Conservation (phyloP, 2,113 vertebrate species). For the Chionomys nivalis region DNA sequence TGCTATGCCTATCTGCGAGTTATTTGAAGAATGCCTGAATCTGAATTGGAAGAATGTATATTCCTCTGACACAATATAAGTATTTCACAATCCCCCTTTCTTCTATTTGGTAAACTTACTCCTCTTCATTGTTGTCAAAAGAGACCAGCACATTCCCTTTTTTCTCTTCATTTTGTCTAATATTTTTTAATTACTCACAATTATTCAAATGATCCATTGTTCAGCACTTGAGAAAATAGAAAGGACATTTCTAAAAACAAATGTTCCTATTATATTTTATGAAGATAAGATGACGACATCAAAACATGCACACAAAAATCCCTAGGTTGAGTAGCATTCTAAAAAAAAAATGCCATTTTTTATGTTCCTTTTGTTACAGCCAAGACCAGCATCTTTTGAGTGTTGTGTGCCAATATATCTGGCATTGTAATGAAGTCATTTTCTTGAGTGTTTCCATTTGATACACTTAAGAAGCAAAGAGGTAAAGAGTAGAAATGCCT, state of each 20-base stretch:
- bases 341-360: background rate
- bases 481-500: constrained; percentile 41
- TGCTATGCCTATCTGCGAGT: background rate
- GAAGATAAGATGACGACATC: background rate
- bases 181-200: background rate
- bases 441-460: constrained; percentile 59
- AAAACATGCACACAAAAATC: constrained; percentile 32
- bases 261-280: background rate
- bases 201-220: background rate
- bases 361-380: constrained; percentile 33
- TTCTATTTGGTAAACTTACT: background rate
- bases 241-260: background rate
- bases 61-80: background rate
- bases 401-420: constrained; percentile 21
- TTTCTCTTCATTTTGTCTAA: background rate
- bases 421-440: constrained; percentile 65
- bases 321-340: background rate
- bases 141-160: background rate
- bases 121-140: background rate
- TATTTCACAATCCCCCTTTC: background rate
- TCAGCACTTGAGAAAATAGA: background rate
- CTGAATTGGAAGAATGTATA: background rate
- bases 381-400: constrained; percentile 1
- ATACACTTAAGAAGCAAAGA: constrained; percentile 50
- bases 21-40: background rate